Evolutionary conservation across 2,888 invertebrate genomes (phyloP).

Genomic region (Ochropacha duplaris): DNA sequence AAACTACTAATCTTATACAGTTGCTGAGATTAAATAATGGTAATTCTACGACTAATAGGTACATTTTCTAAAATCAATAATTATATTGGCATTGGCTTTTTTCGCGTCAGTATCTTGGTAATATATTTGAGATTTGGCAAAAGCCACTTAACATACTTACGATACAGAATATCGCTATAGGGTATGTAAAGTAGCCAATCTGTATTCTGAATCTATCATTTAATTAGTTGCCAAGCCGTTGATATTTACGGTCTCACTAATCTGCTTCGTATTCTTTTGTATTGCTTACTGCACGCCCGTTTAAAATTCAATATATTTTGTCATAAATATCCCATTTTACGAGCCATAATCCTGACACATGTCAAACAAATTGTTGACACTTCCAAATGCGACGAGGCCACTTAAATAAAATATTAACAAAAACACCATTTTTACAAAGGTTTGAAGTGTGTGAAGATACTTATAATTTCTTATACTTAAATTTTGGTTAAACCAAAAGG

Average conservation of each 20-base stretch:
- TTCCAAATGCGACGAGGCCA: conserved; percentile 54
- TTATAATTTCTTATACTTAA: not conserved
- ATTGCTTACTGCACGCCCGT: conserved; percentile 43
- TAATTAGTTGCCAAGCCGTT: conserved; percentile 27
- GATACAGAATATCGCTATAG: conserved; percentile 4
- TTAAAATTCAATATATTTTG: conserved; percentile 68
- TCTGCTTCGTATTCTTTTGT: conserved; percentile 7
- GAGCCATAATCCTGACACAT: conserved; percentile 65
- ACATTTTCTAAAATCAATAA: not conserved
- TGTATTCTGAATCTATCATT: conserved; percentile 18
- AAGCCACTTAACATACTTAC: no score
- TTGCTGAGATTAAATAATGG: not conserved
- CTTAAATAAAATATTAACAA: conserved; percentile 51
- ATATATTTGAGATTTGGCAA: not conserved
- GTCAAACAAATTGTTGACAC: conserved; percentile 77
- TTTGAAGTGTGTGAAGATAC: not conserved
- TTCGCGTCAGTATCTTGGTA: not conserved
- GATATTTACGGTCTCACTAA: conserved; percentile 30
- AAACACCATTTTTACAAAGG: conserved; percentile 4
- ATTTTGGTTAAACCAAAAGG: not conserved
- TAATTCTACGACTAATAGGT: no score
- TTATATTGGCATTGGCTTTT: not conserved
- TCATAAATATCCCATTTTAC: conserved; percentile 67
- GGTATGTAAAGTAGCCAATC: conserved; percentile 19
- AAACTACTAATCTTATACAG: conserved; percentile 15